Evolutionary conservation across 2,888 invertebrate genomes (phyloP).

Genomic region (Ferrisia virgata): DNA sequence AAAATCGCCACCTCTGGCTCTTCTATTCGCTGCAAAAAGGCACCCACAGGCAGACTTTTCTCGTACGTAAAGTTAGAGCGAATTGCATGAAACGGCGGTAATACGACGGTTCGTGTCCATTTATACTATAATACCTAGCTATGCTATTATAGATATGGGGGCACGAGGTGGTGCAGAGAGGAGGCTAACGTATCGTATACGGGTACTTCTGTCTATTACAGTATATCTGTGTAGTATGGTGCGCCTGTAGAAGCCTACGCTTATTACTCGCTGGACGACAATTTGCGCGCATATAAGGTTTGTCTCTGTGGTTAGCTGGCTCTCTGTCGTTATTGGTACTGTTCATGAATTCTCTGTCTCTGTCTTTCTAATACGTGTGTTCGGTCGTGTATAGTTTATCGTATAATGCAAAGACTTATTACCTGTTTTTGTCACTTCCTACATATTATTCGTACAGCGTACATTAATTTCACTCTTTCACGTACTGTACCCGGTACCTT

Average conservation of each 20-base stretch:
- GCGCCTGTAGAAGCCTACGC: conserved; percentile 37
- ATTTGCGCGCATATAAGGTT: conserved; percentile 36
- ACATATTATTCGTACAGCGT: conserved; percentile 44
- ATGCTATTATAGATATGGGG: too few species aligned
- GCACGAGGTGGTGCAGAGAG: background rate
- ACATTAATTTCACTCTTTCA: conserved; percentile 40
- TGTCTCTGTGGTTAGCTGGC: background rate
- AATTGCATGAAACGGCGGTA: background rate
- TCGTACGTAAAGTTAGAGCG: too few species aligned
- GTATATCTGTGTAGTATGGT: background rate
- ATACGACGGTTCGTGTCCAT: background rate
- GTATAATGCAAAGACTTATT: conserved; percentile 38
- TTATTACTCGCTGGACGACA: background rate
- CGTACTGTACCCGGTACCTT: background rate
- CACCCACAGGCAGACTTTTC: too few species aligned
- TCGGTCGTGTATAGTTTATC: background rate
- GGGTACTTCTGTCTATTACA: background rate
- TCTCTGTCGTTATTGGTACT: background rate
- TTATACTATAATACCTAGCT: too few species aligned
- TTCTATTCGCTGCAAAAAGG: too few species aligned
- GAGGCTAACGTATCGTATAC: background rate
- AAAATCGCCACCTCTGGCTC: too few species aligned
- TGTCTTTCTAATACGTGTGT: too few species aligned
- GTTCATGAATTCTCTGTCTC: background rate
- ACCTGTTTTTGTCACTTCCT: conserved; percentile 46